A percentile compares a stretch with the other conserved stretches of the same genome.
These are phyloP conservation scores for Drosophila melanica DNA, from an alignment of 1,140 invertebrate species.

Conservation along the genomic window DNA sequence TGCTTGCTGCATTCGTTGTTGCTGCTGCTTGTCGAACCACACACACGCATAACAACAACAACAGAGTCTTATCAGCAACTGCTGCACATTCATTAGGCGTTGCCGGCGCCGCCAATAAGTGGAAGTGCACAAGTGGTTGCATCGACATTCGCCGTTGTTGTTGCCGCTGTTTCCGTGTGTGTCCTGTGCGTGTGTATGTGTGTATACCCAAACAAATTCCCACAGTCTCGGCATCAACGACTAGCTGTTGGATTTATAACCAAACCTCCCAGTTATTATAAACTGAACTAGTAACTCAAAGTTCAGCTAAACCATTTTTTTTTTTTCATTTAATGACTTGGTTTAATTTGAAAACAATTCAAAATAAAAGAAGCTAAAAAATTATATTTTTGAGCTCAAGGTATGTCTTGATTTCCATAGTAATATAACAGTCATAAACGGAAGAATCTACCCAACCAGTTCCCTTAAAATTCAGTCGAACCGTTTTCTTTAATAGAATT, in stretches of 20 bases:
- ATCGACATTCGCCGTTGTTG: conserved; percentile 44
- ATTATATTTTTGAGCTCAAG: too few relatives aligned
- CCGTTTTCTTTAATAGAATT: too few relatives aligned
- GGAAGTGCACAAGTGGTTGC: conserved; percentile 67
- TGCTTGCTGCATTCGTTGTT: conserved; percentile 10
- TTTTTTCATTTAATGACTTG: too few relatives aligned
- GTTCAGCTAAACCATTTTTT: too few relatives aligned
- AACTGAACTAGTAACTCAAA: too few relatives aligned
- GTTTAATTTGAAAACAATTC: too few relatives aligned
- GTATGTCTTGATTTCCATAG: too few relatives aligned
- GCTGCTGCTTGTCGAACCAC: conserved; percentile 36
- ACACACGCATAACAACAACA: conserved; percentile 41
- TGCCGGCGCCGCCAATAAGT: conserved; percentile 73
- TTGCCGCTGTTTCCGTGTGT: conserved; percentile 47
- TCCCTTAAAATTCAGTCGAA: too few relatives aligned
- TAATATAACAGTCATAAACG: too few relatives aligned
- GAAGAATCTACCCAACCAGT: too few relatives aligned
- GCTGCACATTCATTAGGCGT: conserved; percentile 38
- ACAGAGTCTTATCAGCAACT: conserved; percentile 62
- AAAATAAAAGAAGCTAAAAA: too few relatives aligned
- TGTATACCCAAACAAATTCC: conserved; percentile 15
- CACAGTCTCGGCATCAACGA: not conserved
- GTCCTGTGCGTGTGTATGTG: not conserved
- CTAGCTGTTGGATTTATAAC: not conserved
- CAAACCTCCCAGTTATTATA: too few relatives aligned